These are phyloP conservation scores for Hylaeus volcanicus DNA, from an alignment of 1,140 invertebrate species.

Conservation along the genomic window DNA sequence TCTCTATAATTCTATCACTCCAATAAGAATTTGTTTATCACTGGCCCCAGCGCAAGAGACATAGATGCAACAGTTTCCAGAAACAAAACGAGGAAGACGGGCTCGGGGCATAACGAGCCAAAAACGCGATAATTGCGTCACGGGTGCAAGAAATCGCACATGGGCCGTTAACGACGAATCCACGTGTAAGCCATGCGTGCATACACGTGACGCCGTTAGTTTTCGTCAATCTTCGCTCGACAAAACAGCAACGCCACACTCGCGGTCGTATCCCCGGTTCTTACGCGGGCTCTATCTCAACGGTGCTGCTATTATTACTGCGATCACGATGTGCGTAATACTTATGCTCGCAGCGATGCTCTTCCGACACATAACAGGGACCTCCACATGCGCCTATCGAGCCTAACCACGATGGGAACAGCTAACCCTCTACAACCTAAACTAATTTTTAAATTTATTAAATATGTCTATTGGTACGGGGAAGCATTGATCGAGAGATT, in stretches of 20 bases:
- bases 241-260: slow-evolving; percentile 15
- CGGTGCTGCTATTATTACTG: slow-evolving; percentile 56
- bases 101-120: not conserved
- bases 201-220: not conserved
- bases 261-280: slow-evolving; percentile 9
- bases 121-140: slow-evolving; percentile 39
- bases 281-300: slow-evolving; percentile 33
- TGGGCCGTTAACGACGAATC: slow-evolving; percentile 13
- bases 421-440: too few species aligned
- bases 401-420: too few species aligned
- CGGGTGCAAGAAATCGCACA: slow-evolving; percentile 17
- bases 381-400: slow-evolving; percentile 28
- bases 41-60: not conserved
- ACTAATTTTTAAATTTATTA: too few species aligned
- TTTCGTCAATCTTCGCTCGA: slow-evolving; percentile 16
- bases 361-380: too few species aligned
- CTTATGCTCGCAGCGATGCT: too few species aligned
- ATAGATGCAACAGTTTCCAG: not conserved
- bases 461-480: too few species aligned
- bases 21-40: too few species aligned
- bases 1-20: too few species aligned
- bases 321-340: slow-evolving; percentile 7
- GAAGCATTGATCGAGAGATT: too few species aligned
- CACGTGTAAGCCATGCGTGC: slow-evolving; percentile 20
- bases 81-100: slow-evolving; percentile 13